Evolutionary conservation across 2,113 vertebrate genomes (phyloP).

Genomic region (Heteronetta atricapilla): DNA sequence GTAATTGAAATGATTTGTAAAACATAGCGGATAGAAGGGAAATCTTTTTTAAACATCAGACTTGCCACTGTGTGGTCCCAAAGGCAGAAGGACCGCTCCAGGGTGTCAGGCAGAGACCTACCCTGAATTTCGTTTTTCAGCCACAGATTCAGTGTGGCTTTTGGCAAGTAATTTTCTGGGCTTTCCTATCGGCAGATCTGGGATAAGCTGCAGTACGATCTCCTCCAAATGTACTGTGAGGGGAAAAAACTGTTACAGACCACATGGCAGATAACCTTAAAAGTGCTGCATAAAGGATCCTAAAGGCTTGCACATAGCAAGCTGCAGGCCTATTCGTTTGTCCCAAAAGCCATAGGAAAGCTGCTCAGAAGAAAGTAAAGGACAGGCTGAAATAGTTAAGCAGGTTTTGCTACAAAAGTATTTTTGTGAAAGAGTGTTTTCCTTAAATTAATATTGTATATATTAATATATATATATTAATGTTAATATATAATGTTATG

Average conservation of each 20-base stretch:
- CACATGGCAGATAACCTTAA: neutral
- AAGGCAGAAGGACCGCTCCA: conserved; percentile 19
- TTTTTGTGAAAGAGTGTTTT: neutral
- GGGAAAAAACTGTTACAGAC: neutral
- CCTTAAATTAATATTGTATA: neutral
- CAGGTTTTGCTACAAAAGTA: neutral
- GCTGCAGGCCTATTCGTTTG: neutral
- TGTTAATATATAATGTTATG: neutral
- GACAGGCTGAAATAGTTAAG: neutral
- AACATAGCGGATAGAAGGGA: neutral
- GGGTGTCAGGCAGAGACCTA: neutral
- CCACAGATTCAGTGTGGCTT: conserved; percentile 28
- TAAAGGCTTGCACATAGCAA: neutral
- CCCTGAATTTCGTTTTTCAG: conserved; percentile 3
- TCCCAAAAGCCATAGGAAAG: neutral
- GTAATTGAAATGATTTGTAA: conserved; percentile 34
- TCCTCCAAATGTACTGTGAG: neutral
- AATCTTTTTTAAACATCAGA: neutral
- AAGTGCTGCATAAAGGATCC: neutral
- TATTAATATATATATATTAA: too few species aligned
- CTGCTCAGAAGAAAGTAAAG: neutral
- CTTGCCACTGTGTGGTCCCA: neutral
- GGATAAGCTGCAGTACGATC: conserved; percentile 36
- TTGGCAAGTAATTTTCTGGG: conserved; percentile 43
- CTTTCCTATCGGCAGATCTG: conserved; percentile 10